phyloP scores from a whole-genome alignment of 2,113 vertebrate species.

The Semicossyphus pulcher region DNA sequence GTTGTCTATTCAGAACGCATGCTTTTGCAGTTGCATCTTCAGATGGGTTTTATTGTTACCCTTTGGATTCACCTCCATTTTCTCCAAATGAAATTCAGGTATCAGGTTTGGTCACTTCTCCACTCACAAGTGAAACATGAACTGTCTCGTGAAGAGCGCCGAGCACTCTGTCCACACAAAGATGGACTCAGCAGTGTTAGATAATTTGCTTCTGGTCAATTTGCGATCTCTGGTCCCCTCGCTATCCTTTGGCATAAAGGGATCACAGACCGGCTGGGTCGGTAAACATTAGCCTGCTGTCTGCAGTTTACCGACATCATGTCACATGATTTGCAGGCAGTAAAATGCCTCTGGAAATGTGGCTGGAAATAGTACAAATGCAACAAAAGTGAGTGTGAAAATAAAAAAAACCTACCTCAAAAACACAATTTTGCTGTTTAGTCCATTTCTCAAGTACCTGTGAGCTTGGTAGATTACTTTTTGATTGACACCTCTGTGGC shows the following conservation, averaged over 20 bases:
- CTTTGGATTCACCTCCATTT: constrained; percentile 38
- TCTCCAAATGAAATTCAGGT: constrained; percentile 51
- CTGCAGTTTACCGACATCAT: constrained; percentile 48
- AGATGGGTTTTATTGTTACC: constrained; percentile 13
- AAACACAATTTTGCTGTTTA: no score
- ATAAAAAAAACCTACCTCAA: neutral
- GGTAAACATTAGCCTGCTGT: constrained; percentile 53
- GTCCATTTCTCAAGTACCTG: no score
- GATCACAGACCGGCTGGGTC: constrained; percentile 24
- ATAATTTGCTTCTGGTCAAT: constrained; percentile 46
- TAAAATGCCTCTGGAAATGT: neutral
- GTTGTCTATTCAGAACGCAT: neutral
- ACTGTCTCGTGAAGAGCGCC: constrained; percentile 28
- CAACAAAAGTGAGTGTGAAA: neutral
- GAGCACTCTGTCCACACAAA: constrained; percentile 48
- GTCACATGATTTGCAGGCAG: constrained; percentile 28
- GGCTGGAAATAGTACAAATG: constrained; percentile 2
- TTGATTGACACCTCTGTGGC: no score
- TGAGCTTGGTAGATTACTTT: no score
- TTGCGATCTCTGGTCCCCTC: constrained; percentile 38
- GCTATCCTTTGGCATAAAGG: constrained; percentile 37
- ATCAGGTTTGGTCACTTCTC: constrained; percentile 46
- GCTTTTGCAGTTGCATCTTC: neutral
- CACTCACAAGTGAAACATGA: constrained; percentile 60
- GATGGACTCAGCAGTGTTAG: constrained; percentile 46